Evolutionary conservation across 2,888 invertebrate species (phyloP), one percentile per base, ranked within the genome.

Genomic region (Drosophila sordidapex): DNA sequence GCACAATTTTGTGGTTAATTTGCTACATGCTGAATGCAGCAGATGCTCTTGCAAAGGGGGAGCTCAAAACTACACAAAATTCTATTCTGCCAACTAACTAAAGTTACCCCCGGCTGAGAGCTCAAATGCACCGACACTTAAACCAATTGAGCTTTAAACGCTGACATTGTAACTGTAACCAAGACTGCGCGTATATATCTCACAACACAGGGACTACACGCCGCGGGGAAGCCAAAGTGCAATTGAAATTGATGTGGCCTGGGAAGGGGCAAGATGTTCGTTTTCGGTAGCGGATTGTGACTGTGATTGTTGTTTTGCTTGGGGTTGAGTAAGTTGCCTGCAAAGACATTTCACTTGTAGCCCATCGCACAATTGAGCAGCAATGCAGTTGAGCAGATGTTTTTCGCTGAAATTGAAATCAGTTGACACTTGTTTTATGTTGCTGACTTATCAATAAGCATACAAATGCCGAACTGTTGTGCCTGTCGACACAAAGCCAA

Each of bases 71-170:
- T 62, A 57, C 66, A 53, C 29, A n/a, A 43, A 48, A 70, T 49
- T 51, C 31, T 11, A 61, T 36, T 46, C 43, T 63, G 43, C 31
- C 35, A 15, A n/a, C n/a, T n/a, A n/a, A n/a, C n/a, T n/a, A n/a
- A n/a, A 66, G 52, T 67, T 61, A 38, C 70, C 67, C 72, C 59
- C 57, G 29, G 21, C 29, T 21, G 36, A 59, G 25, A 54, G 31
- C 72, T 59, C 77, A 77, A 87, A 73, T 74, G 77, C 75, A 38
- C 71, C 68, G 69, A 57, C 89, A 86, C 89, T 89, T 80, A 69
- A 80, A 74, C 82, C 88, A 86, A 89, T 87, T 89, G 89, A 80
- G 87, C 80, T 82, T 87, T 87, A 89, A 89, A 78, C 82, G 85
- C 70, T 70, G 71, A 70, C 78, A 77, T 46, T 64, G 75, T 61